These are phyloP conservation scores for Hestina assimilis DNA, from an alignment of 1,140 invertebrate genomes.

Conservation along the genomic window DNA sequence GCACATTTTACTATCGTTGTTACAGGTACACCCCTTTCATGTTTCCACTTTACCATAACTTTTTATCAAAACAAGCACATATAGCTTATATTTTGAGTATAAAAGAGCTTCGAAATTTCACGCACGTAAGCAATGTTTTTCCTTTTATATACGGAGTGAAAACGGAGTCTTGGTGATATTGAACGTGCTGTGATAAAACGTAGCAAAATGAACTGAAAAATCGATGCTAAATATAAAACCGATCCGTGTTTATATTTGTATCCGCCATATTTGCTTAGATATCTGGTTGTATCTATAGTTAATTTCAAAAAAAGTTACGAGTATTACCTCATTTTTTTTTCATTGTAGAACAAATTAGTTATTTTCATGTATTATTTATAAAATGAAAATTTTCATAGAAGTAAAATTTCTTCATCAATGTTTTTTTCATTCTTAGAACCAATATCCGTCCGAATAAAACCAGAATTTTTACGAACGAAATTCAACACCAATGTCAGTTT, in stretches of 20 bases:
- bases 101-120: neutral
- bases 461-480: slow-evolving; percentile 87
- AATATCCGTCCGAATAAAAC: slow-evolving; percentile 85
- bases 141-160: slow-evolving; percentile 1
- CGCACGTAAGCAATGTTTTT: slow-evolving; percentile 12
- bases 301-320: too few relatives aligned
- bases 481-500: slow-evolving; percentile 89
- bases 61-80: neutral
- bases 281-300: too few relatives aligned
- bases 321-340: too few relatives aligned
- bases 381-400: too few relatives aligned
- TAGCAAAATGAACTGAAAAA: slow-evolving; percentile 3
- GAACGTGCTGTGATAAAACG: neutral
- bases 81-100: neutral
- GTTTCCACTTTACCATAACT: neutral
- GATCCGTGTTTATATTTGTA: too few relatives aligned
- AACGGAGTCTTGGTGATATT: neutral
- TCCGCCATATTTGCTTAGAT: too few relatives aligned
- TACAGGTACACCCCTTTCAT: slow-evolving; percentile 69
- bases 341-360: too few relatives aligned
- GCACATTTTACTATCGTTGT: slow-evolving; percentile 88
- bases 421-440: slow-evolving; percentile 81
- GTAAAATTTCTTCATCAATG: too few relatives aligned
- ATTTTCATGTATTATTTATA: too few relatives aligned
- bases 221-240: neutral